Percentiles rank a stretch among this genome's conserved stretches.
These are phyloP conservation scores for Mesembrinibis cayennensis DNA, from an alignment of 2,113 vertebrate species.

Conservation along the genomic window DNA sequence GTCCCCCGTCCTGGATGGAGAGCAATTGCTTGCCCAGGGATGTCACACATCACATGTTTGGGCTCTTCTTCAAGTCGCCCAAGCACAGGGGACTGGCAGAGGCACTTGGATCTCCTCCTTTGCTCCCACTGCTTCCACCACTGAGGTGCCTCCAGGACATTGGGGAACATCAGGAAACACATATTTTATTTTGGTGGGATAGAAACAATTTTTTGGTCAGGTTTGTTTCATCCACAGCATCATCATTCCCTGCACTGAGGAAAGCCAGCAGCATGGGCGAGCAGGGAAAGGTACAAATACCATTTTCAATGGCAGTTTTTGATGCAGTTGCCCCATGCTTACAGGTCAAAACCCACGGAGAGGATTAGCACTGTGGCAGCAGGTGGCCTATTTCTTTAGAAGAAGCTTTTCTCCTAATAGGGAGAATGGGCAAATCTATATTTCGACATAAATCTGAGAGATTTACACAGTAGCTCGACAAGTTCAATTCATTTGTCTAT, in stretches of 20 bases:
- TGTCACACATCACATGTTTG: accelerated
- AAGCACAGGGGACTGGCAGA: accelerated
- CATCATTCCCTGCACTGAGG: neutral
- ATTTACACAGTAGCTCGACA: neutral
- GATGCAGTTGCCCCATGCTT: neutral
- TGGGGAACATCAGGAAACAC: neutral
- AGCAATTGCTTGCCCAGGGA: neutral
- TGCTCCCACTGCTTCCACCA: neutral
- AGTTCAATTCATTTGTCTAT: neutral
- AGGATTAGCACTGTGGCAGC: neutral
- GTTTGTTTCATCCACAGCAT: neutral
- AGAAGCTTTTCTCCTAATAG: neutral
- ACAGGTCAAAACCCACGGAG: neutral
- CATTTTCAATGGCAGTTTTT: neutral
- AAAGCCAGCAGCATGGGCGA: accelerated
- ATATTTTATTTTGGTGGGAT: neutral
- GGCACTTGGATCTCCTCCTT: neutral
- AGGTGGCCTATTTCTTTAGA: neutral
- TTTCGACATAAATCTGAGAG: neutral
- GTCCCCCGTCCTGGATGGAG: neutral
- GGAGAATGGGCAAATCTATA: neutral
- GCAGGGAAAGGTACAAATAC: neutral
- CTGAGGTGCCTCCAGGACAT: neutral
- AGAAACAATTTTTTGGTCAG: neutral
- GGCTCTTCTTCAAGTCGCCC: neutral